Evolutionary conservation across 2,888 invertebrate species (phyloP), one percentile per base, ranked within the genome.

Genomic region (Stegophylla sp.): DNA sequence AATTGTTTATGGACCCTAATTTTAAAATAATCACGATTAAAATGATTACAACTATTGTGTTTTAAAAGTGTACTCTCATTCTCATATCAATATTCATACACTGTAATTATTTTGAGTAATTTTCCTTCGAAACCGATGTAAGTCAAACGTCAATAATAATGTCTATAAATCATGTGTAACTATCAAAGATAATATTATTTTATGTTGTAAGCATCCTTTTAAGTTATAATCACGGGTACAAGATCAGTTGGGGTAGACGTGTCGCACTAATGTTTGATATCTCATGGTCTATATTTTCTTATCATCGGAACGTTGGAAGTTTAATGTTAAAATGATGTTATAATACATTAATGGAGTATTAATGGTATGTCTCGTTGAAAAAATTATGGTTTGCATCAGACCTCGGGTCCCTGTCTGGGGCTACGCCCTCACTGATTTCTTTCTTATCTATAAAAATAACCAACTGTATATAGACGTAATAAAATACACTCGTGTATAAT

Each of bases 351-450:
- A 71, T 53, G 41, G 34, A 17, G 56, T 72, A n/a, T 72, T 23
- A 10, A 56, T 51, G 51, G 28, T 10, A 28, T 61, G 61, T 5
- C 51, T 69, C 51, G 69, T 51, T 69, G 48, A 64, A 23, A 66
- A 51, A 43, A 48, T 69, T 28, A 69, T 69, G 69, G 48, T 51
- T 34, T 48, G 2, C n/a, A 71, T 71, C 53, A 53, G 12, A 15
- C 41, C 13, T 53, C 51, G 45, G 15, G 71, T 53, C 41, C 53
- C 20, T 23, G 48, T 56, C 12, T 23, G 59, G n/a, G 23, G 43
- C n/a, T 72, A 72, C 72, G 56, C 72, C 72, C 72, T 72, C 72
- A 17, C 43, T 43, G 56, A 72, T 72, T 72, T 72, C 43, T 43
- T 72, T 59, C 41, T 72, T 72, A 72, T 72, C 72, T 43, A 72